Base-by-base conservation (phyloP, 1,140 invertebrate species). In the Philotrypesis tridentata region DNA sequence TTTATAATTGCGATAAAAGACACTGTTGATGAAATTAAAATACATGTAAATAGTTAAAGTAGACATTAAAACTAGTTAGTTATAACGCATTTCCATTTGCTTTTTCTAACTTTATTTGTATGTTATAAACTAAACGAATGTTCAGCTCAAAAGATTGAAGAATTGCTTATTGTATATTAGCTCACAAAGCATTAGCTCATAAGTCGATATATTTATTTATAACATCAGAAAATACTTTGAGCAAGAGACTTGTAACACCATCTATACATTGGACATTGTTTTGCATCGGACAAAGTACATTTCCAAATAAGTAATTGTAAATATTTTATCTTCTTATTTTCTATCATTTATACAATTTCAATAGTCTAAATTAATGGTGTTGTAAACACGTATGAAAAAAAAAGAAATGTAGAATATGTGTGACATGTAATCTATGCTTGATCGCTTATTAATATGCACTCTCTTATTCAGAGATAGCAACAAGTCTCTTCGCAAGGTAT, bases 31-130 rank as follows among this genome's bases (percentile, higher is more conserved):
- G 80, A n/a, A 83, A 29, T 63, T 61, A 82, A 65, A 70, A 82
- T 23, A 79, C 84, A 80, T 79, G 84, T 86, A 86, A 82, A 71
- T 84, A 82, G 80, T 84, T 77, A 43, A 84, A 75, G 60, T 87
- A 87, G 85, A 77, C 82, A 84, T 63, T 80, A n/a, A n/a, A 86
- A 83, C 85, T 87, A 88, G 85, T 86, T 85, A 87, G 73, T 84
- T 65, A 31, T 80, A 82, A 84, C 71, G 80, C 61, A 72, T 81
- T n/a, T 55, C 21, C 21, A 55, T 55, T 17, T 14, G 40, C 17
- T 43, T 82, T 79, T 78, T 65, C 60, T 81, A 75, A 76, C 80
- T 61, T 55, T 25, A 71, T 6, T n/a, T 9, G 6, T 8, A 29
- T 79, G 61, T 27, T 21, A 2, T 23, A 63, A 17, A 25, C 60